phyloP scores from a whole-genome alignment of 2,113 vertebrate genomes.

The Larimichthys polyactis region DNA sequence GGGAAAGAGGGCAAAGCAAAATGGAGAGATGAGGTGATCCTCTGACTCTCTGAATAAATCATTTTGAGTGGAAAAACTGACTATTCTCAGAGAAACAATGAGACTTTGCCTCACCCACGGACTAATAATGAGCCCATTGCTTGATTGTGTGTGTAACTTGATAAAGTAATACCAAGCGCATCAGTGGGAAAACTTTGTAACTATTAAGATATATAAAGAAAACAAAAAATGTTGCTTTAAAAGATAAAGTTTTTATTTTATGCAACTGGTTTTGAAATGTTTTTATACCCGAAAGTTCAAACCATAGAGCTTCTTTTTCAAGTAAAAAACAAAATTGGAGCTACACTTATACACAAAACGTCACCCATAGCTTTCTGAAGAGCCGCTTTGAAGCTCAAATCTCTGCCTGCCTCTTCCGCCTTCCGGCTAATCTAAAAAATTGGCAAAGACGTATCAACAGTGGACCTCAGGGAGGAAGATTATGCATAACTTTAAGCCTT shows the following conservation, averaged over 20 bases:
- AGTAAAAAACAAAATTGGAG: background rate
- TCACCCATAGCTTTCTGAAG: no score
- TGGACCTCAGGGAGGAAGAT: no score
- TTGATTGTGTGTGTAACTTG: conserved; percentile 22
- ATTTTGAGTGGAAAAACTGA: conserved; percentile 25
- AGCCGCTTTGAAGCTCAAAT: no score
- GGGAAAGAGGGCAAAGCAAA: background rate
- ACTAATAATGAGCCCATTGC: background rate
- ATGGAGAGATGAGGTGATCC: conserved; percentile 3
- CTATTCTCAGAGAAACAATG: background rate
- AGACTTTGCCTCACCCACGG: conserved; percentile 9
- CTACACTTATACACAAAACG: background rate
- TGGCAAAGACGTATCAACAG: no score
- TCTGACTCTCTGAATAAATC: conserved; percentile 18
- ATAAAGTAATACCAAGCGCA: conserved; percentile 1
- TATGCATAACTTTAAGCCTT: no score
- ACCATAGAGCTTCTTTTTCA: background rate
- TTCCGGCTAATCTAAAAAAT: no score
- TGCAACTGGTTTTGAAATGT: background rate
- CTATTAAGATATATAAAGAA: no score
- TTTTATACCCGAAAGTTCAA: background rate
- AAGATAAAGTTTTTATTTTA: background rate
- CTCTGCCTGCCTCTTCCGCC: no score
- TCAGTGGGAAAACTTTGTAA: background rate
- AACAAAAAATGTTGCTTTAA: background rate